Conservation (phyloP, 2,888 invertebrate species). For the Agriopis marginaria region DNA sequence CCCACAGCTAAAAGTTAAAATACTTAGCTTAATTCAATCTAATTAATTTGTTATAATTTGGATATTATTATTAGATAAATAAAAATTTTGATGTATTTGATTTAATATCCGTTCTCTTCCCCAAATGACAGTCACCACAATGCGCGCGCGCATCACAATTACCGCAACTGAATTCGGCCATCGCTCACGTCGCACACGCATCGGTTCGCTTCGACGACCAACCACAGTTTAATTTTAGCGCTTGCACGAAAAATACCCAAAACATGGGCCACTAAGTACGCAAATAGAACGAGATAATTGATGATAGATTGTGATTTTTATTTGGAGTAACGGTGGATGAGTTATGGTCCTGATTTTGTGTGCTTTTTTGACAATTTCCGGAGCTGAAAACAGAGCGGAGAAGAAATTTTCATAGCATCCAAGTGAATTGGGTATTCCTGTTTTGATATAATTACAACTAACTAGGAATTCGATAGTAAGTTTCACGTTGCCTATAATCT, state of each 20-base stretch:
- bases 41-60: too few species aligned
- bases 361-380: constrained; percentile 16
- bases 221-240: constrained; percentile 73
- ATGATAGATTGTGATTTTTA: constrained; percentile 46
- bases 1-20: too few species aligned
- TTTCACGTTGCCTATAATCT: too few species aligned
- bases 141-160: constrained; percentile 75
- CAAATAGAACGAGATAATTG: constrained; percentile 50
- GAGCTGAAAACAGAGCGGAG: neutral
- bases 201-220: constrained; percentile 70
- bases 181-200: constrained; percentile 76
- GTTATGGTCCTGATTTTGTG: constrained; percentile 27
- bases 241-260: constrained; percentile 61
- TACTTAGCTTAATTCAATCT: too few species aligned
- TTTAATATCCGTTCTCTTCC: neutral
- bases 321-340: constrained; percentile 25
- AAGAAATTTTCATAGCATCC: neutral
- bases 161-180: constrained; percentile 74
- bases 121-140: constrained; percentile 46
- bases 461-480: too few species aligned
- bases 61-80: too few species aligned
- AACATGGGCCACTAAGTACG: constrained; percentile 33
- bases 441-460: neutral
- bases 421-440: neutral
- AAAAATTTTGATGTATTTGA: too few species aligned